Evolutionary conservation across 2,113 vertebrate species (phyloP).

Genomic region (Corythoichthys haematopterus): DNA sequence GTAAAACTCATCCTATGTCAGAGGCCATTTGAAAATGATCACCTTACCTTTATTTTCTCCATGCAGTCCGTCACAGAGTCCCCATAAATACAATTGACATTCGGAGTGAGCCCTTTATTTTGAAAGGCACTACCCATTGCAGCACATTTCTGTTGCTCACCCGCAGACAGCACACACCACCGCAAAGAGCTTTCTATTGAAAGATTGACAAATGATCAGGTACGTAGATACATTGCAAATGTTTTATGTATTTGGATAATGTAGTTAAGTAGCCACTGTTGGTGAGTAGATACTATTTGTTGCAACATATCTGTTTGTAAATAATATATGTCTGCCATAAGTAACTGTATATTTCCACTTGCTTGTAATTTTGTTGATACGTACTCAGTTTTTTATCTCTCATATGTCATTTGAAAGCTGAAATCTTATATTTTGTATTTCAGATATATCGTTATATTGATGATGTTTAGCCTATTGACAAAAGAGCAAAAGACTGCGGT

Average conservation of each 20-base stretch:
- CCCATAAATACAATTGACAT: conserved; percentile 79
- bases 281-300: not conserved
- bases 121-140: conserved; percentile 80
- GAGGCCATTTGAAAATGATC: not conserved
- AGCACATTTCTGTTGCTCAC: conserved; percentile 84
- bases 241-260: not conserved
- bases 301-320: too few species aligned
- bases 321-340: not conserved
- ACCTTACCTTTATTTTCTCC: conserved; percentile 81
- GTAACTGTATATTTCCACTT: not conserved
- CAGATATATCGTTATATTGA: too few species aligned
- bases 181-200: conserved; percentile 52
- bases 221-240: not conserved
- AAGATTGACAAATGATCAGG: not conserved
- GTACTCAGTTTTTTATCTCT: too few species aligned
- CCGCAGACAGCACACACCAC: conserved; percentile 84
- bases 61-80: conserved; percentile 79
- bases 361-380: too few species aligned
- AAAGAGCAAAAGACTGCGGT: too few species aligned
- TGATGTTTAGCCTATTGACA: too few species aligned
- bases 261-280: not conserved
- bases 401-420: too few species aligned
- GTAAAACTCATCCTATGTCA: too few species aligned
- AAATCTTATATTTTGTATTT: too few species aligned
- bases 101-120: conserved; percentile 71